These are phyloP conservation scores for Drosophila saltans DNA, from an alignment of 1,140 invertebrate genomes.

Conservation along the genomic window DNA sequence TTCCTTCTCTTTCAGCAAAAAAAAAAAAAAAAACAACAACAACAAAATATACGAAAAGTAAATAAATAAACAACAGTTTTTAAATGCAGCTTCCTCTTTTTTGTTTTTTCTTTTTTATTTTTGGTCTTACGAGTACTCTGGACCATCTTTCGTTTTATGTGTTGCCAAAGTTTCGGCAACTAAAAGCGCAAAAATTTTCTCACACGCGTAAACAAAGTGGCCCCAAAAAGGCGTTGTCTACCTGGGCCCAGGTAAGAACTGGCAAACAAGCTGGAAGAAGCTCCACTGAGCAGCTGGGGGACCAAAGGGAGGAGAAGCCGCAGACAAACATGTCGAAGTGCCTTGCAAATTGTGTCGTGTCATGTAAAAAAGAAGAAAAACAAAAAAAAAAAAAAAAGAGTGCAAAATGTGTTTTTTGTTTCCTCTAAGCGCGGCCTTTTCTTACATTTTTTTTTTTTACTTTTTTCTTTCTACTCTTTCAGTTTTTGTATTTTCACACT, in stretches of 20 bases:
- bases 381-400: slow-evolving; percentile 17
- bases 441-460: slow-evolving; percentile 37
- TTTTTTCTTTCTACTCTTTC: slow-evolving; percentile 37
- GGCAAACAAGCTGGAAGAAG: background rate
- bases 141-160: slow-evolving; percentile 61
- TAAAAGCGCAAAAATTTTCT: slow-evolving; percentile 67
- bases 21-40: slow-evolving; percentile 2
- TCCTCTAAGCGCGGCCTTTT: slow-evolving; percentile 66
- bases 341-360: slow-evolving; percentile 76
- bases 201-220: slow-evolving; percentile 73
- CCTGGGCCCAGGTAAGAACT: slow-evolving; percentile 15
- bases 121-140: slow-evolving; percentile 6
- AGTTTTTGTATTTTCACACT: slow-evolving; percentile 73
- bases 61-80: slow-evolving; percentile 43
- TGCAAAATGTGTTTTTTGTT: slow-evolving; percentile 63
- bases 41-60: slow-evolving; percentile 11
- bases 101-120: background rate
- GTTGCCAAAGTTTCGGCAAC: slow-evolving; percentile 63
- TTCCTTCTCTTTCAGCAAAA: slow-evolving; percentile 12
- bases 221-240: slow-evolving; percentile 35
- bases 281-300: slow-evolving; percentile 20
- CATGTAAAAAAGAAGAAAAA: slow-evolving; percentile 56
- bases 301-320: slow-evolving; percentile 32
- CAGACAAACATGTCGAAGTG: slow-evolving; percentile 78
- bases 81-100: slow-evolving; percentile 24